These are phyloP conservation scores for Pimephales promelas DNA, from an alignment of 2,113 vertebrate genomes.

Conservation along the genomic window DNA sequence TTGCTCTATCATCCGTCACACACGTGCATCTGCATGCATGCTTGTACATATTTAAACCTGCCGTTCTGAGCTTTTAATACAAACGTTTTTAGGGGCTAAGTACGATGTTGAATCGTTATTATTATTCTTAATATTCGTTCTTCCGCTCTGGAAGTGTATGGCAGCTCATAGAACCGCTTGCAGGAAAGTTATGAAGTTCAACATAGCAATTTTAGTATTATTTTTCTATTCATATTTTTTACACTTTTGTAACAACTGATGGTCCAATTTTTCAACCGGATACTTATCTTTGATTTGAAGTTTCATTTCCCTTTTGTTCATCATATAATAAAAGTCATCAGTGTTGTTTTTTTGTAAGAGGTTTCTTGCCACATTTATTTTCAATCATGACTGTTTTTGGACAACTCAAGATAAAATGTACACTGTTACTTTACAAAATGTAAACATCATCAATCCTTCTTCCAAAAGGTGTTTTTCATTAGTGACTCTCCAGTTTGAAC, in stretches of 20 bases:
- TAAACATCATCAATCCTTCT: too few relatives aligned
- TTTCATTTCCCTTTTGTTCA: neutral
- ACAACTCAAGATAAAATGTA: too few relatives aligned
- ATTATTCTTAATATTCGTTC: too few relatives aligned
- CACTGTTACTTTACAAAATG: too few relatives aligned
- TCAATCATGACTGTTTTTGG: too few relatives aligned
- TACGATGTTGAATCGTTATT: too few relatives aligned
- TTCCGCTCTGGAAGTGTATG: too few relatives aligned
- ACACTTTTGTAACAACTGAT: too few relatives aligned
- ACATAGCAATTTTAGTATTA: neutral
- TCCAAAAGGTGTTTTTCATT: too few relatives aligned
- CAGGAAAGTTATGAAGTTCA: too few relatives aligned
- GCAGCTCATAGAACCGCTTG: too few relatives aligned
- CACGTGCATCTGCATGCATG: neutral
- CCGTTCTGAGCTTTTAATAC: neutral
- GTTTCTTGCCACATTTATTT: neutral
- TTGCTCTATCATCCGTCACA: neutral
- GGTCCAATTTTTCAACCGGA: neutral
- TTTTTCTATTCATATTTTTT: neutral
- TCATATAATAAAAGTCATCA: constrained; percentile 14
- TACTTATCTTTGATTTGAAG: neutral
- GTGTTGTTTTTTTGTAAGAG: neutral
- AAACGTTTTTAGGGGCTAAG: neutral
- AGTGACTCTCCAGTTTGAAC: too few relatives aligned
- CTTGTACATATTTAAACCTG: constrained; percentile 4